Percentiles rank a stretch among this genome's conserved stretches.
These are phyloP conservation scores for Bombus confusus DNA, from an alignment of 1,140 invertebrate genomes.

Conservation along the genomic window DNA sequence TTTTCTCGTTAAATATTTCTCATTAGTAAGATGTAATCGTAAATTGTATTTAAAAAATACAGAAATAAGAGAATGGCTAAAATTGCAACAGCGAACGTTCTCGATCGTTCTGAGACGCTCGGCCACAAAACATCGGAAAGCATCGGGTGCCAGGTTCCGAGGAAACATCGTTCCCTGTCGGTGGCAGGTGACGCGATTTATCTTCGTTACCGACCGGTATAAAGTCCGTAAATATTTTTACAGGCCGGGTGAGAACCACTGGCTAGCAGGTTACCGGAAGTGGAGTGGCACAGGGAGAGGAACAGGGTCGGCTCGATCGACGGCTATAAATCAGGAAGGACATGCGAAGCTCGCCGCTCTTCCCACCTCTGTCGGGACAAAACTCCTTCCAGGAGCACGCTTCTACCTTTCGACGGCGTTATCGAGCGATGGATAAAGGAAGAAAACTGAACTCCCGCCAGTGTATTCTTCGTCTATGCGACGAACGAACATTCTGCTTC, in stretches of 20 bases:
- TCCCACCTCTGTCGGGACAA: constrained; percentile 55
- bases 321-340: constrained; percentile 69
- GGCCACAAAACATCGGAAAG: background rate
- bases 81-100: background rate
- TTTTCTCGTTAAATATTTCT: too few species aligned
- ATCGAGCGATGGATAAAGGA: constrained; percentile 60
- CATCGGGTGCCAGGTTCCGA: background rate
- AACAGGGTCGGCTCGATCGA: constrained; percentile 55
- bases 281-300: constrained; percentile 15
- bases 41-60: too few species aligned
- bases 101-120: background rate
- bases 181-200: constrained; percentile 27
- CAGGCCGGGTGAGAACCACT: constrained; percentile 52
- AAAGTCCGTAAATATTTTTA: constrained; percentile 31
- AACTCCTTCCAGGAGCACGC: constrained; percentile 59
- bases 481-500: constrained; percentile 48
- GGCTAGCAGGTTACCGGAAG: constrained; percentile 44
- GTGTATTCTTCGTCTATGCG: constrained; percentile 34
- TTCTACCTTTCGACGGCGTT: constrained; percentile 33
- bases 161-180: constrained; percentile 10
- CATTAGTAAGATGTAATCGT: too few species aligned
- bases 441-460: constrained; percentile 42
- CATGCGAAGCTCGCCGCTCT: constrained; percentile 62
- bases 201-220: constrained; percentile 36
- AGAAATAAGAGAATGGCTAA: background rate